Evolutionary conservation across 2,113 vertebrate genomes (phyloP), one percentile per base, ranked within the genome.

Genomic region (Crocuta crocuta): DNA sequence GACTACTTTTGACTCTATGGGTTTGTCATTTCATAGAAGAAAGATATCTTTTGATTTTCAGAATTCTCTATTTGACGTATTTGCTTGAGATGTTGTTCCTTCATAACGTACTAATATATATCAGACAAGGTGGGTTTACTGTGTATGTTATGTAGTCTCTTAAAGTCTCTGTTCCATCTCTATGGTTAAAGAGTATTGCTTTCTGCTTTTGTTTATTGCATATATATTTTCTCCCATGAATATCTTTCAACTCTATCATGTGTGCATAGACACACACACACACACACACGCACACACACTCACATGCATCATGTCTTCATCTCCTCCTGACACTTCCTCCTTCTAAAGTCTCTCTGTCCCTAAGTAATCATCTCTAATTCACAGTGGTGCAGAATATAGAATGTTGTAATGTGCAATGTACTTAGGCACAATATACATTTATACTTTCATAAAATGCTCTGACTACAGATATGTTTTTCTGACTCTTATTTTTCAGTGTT

Each of bases 181-280:
- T 71, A 24, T 50, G 23, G 33, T 80, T 7, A n/a, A 91, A 89
- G 58, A 23, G 2, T 55, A 89, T 80, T 45, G 5, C 12, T 48
- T 92, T 88, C 43, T 45, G 15, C n/a, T 84, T 94, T 94, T 86
- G 48, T n/a, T 89, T 74, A 82, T 19, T 79, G 33, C 16, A 84
- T 48, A 35, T 17, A 17, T 2, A 6, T 80, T 80, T 95, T 76
- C 7, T 73, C 9, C 81, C 11, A 16, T 5, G 4, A 79, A 81
- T 4, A 35, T 23, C 48, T 85, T 13, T n/a, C 65, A 39, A 70
- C 10, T 31, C 11, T 55, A 35, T 35, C 6, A 21, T 84, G 26
- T 4, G 7, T 33, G 10, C n/a, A 35, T 45, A 1, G 1, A 28
- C 0, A 7, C 33, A 53, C 28, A 33, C 83, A 7, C 7, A 7